These are phyloP conservation scores for Lasioglossum baleicum DNA, from an alignment of 1,140 invertebrate genomes.

Conservation along the genomic window DNA sequence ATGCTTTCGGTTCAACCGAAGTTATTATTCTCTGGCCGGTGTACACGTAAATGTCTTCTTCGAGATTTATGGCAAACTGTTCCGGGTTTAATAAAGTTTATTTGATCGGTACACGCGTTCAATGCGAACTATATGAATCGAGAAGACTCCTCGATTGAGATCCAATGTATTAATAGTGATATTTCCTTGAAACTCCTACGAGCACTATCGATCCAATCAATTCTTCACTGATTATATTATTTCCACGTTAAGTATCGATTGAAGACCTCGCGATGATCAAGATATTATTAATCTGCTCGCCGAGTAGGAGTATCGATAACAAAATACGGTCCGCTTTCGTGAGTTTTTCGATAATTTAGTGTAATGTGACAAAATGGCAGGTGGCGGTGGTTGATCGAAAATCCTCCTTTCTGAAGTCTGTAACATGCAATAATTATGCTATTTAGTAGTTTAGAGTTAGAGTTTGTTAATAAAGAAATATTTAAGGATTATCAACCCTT, in stretches of 20 bases:
- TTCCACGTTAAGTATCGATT: slow-evolving; percentile 27
- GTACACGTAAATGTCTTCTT: neutral
- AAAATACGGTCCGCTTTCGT: neutral
- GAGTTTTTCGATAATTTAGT: neutral
- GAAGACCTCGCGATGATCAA: neutral
- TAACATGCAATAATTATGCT: neutral
- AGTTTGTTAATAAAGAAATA: no score
- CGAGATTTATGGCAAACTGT: neutral
- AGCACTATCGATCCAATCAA: neutral
- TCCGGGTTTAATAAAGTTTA: neutral
- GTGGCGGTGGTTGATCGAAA: no score
- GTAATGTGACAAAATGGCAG: neutral
- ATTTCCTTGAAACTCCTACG: neutral
- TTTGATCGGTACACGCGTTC: neutral
- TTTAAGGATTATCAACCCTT: no score
- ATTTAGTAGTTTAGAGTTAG: neutral
- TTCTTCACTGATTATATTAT: slow-evolving; percentile 28
- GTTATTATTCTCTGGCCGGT: neutral
- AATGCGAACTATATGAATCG: neutral
- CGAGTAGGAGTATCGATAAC: slow-evolving; percentile 11
- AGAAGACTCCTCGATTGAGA: neutral
- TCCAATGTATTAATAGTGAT: slow-evolving; percentile 6
- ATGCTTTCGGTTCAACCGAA: neutral
- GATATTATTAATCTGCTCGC: slow-evolving; percentile 4
- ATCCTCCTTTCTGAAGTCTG: neutral